Conservation (phyloP, 2,113 vertebrate species). For the Campylorhamphus procurvoides region DNA sequence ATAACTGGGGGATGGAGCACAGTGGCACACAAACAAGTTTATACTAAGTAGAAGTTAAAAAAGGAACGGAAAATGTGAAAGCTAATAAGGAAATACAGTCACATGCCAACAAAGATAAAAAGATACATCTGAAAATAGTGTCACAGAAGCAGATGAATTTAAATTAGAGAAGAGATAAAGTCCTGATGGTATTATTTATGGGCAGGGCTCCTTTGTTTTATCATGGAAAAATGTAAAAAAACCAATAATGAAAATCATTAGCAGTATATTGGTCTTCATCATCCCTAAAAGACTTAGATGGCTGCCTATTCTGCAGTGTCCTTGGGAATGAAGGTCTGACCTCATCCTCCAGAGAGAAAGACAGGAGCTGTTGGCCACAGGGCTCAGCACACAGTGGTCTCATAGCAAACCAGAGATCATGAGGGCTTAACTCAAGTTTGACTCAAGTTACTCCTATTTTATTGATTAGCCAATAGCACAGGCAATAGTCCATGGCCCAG, state of each 20-base stretch:
- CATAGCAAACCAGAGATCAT: background rate
- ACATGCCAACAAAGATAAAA: background rate
- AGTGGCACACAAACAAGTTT: background rate
- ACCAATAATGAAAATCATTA: background rate
- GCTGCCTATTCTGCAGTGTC: background rate
- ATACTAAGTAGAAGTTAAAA: background rate
- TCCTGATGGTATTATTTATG: background rate
- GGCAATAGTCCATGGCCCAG: background rate
- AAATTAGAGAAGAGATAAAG: background rate
- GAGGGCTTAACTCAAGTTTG: background rate
- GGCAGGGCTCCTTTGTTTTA: background rate
- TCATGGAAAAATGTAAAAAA: background rate
- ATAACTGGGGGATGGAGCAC: background rate
- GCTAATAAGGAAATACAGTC: background rate
- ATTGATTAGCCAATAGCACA: background rate
- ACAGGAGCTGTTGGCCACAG: accelerated
- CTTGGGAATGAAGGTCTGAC: background rate
- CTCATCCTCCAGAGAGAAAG: background rate
- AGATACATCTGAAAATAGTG: conserved; percentile 4
- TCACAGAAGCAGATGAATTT: background rate
- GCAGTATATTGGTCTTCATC: background rate
- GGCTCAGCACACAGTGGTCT: background rate
- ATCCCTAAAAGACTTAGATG: background rate
- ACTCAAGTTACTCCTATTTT: background rate
- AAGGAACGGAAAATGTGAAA: background rate